Base-by-base conservation (phyloP, 2,797 vertebrate species). In the Sphaeramia orbicularis region DNA sequence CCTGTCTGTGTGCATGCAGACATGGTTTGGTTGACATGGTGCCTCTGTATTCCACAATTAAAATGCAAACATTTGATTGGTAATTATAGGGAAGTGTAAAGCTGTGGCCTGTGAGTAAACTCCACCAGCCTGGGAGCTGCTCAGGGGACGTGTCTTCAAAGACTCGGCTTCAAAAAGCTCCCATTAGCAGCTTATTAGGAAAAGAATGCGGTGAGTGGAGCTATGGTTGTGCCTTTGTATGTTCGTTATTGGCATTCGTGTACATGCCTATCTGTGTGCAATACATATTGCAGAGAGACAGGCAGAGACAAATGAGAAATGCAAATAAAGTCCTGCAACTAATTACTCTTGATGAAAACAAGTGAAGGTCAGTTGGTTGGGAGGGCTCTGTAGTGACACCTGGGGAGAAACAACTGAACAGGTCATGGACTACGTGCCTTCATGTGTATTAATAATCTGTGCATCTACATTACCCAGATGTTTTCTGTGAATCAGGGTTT, bases 241-340 rank as follows among this genome's bases (percentile, higher is more conserved):
- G 40, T 48, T 19, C 10, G 21, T 32, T 51, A 64, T 69, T 63
- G 59, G 52, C 50, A 48, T 52, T 53, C 7, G 12, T 57, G 21
- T 56, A 50, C 21, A 42, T 64, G 42, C 35, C 6, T 37, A 7
- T 52, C 27, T 54, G 53, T 67, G 50, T 45, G 37, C 16, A 4
- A 53, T 37, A 32, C n/a, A 21, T 54, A 19, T 16, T 38, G 56
- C 40, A n/a, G 14, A 52, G 18, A 53, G 59, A 37, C 36, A 19
- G 37, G 52, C 51, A 32, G 42, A 70, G 58, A 64, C 59, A 53
- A 52, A 67, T 76, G 65, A 69, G 56, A 74, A 59, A 74, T 74
- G 62, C 70, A 50, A 76, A 66, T 68, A 43, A 38, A 32, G 45
- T 72, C 42, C 16, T 54, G 18, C 27, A 43, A 45, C 43, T 64